phyloP scores from a whole-genome alignment of 2,797 vertebrate species.

The Schizopygopsis pylzovi region DNA sequence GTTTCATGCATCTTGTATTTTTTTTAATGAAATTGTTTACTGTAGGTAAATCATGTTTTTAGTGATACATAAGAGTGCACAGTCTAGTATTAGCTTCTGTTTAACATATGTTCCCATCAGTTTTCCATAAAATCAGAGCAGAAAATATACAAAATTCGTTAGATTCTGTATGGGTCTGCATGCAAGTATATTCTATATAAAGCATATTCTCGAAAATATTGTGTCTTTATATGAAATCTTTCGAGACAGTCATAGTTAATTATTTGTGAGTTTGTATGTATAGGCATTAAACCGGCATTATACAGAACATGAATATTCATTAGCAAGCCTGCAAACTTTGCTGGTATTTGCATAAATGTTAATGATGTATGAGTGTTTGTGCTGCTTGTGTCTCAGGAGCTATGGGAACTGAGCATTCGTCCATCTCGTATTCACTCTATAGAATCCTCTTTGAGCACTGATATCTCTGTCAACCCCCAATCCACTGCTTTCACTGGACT shows the following conservation, averaged over 20 bases:
- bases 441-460: conserved; percentile 56
- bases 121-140: neutral
- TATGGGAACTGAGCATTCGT: conserved; percentile 29
- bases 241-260: neutral
- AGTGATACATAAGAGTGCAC: neutral
- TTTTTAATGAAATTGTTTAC: neutral
- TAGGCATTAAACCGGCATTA: neutral
- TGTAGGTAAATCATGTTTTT: neutral
- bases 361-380: conserved; percentile 43
- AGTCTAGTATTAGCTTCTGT: neutral
- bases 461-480: conserved; percentile 44
- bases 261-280: neutral
- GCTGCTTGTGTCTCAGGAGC: conserved; percentile 22
- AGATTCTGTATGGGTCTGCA: neutral
- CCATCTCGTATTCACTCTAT: conserved; percentile 44
- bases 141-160: neutral
- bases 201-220: neutral
- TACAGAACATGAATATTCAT: neutral
- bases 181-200: neutral
- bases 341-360: conserved; percentile 33
- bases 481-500: conserved; percentile 31
- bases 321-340: conserved; percentile 9
- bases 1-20: neutral
- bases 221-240: neutral
- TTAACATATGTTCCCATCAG: neutral